phyloP scores from a whole-genome alignment of 2,888 invertebrate species.

The Myopa tessellatipennis region DNA sequence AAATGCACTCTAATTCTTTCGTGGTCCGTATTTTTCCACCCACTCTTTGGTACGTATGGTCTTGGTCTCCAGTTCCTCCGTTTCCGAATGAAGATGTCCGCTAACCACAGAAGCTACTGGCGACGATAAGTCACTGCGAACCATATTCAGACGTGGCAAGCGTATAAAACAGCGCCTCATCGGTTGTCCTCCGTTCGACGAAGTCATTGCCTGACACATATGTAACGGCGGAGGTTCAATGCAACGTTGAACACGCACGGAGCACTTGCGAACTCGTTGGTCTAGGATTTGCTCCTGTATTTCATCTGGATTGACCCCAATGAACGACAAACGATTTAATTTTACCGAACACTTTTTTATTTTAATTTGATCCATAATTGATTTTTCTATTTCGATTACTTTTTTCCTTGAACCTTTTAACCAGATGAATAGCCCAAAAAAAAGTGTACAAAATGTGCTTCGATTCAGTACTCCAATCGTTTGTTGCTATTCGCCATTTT shows the following conservation, averaged over 20 bases:
- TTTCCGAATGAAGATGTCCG: slow-evolving; percentile 35
- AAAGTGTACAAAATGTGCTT: too few species aligned
- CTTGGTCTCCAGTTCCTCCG: slow-evolving; percentile 11
- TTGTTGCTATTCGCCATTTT: slow-evolving; percentile 22
- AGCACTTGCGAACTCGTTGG: slow-evolving; percentile 55
- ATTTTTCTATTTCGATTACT: not conserved
- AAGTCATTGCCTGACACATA: not conserved
- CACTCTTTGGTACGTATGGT: slow-evolving; percentile 22
- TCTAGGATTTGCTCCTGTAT: slow-evolving; percentile 47
- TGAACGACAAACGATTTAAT: slow-evolving; percentile 53
- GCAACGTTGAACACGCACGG: slow-evolving; percentile 54
- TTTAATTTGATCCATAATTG: slow-evolving; percentile 51
- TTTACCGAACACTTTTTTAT: slow-evolving; percentile 54
- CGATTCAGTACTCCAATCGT: not conserved
- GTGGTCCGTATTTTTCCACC: slow-evolving; percentile 20
- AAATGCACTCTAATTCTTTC: not conserved
- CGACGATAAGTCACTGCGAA: slow-evolving; percentile 54
- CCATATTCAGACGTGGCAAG: slow-evolving; percentile 55
- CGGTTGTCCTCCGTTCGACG: slow-evolving; percentile 39
- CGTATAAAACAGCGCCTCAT: slow-evolving; percentile 56
- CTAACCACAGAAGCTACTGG: slow-evolving; percentile 56
- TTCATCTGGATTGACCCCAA: slow-evolving; percentile 44
- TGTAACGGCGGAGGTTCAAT: slow-evolving; percentile 37
- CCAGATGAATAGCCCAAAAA: not conserved
- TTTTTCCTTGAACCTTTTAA: not conserved